These are phyloP conservation scores for zebrafish (Danio rerio) DNA, from an alignment of 2,113 vertebrate species.

Conservation along the genomic window GRCz12tu NC_133176.1:35215501-35216000, in stretches of 20 bases:
- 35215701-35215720: conserved; percentile 58
- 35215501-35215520: background rate
- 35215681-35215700: conserved; percentile 53
- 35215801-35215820: conserved; percentile 69
- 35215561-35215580: background rate
- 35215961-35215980: conserved; percentile 4
- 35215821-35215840: conserved; percentile 56
- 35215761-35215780: conserved; percentile 54
- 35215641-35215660: conserved; percentile 6
- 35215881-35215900: conserved; percentile 80
- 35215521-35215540: conserved; percentile 3
- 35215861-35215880: conserved; percentile 80
- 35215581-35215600: conserved; percentile 12
- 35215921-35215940: conserved; percentile 60
- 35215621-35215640: conserved; percentile 22
- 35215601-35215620: background rate
- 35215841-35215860: conserved; percentile 71
- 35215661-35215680: conserved; percentile 23
- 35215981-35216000: conserved; percentile 29
- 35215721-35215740: conserved; percentile 39
- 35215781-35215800: conserved; percentile 54
- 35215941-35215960: conserved; percentile 53
- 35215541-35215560: background rate
- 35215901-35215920: conserved; percentile 82
- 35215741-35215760: conserved; percentile 46